Evolutionary conservation across 2,888 invertebrate genomes (phyloP).

Genomic region (Pristionchus japonicus): DNA sequence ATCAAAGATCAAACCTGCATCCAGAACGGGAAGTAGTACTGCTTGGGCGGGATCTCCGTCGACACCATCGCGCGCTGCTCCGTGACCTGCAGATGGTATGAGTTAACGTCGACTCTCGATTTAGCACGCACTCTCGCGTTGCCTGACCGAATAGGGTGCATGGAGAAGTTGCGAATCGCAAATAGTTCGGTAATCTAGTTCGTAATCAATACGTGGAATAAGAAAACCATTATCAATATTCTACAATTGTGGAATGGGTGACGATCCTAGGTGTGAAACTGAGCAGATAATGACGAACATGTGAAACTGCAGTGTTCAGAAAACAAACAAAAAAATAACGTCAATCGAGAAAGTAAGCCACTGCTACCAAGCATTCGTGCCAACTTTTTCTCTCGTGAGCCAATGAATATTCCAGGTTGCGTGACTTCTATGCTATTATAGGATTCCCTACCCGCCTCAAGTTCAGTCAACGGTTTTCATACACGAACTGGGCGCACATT

Average conservation of each 20-base stretch:
- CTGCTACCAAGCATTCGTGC: not conserved
- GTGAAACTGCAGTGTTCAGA: too few species aligned
- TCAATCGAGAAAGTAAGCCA: not conserved
- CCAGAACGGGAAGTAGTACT: constrained; percentile 46
- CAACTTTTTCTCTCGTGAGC: not conserved
- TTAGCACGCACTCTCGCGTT: not conserved
- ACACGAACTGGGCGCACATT: not conserved
- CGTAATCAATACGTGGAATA: too few species aligned
- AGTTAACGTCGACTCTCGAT: not conserved
- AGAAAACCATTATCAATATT: too few species aligned
- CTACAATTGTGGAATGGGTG: too few species aligned
- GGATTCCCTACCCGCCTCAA: not conserved
- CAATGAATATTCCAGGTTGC: not conserved
- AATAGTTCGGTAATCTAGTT: too few species aligned
- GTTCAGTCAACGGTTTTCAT: not conserved
- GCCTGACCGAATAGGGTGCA: too few species aligned
- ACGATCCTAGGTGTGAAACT: too few species aligned
- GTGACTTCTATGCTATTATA: not conserved
- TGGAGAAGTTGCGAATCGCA: too few species aligned
- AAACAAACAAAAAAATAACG: not conserved
- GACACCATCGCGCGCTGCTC: constrained; percentile 13
- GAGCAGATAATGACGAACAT: too few species aligned
- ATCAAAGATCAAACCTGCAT: constrained; percentile 36
- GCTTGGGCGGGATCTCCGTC: constrained; percentile 41
- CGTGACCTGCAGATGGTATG: not conserved